These are phyloP conservation scores for Drosophila niveifrons DNA, from an alignment of 2,888 invertebrate genomes.

Conservation along the genomic window DNA sequence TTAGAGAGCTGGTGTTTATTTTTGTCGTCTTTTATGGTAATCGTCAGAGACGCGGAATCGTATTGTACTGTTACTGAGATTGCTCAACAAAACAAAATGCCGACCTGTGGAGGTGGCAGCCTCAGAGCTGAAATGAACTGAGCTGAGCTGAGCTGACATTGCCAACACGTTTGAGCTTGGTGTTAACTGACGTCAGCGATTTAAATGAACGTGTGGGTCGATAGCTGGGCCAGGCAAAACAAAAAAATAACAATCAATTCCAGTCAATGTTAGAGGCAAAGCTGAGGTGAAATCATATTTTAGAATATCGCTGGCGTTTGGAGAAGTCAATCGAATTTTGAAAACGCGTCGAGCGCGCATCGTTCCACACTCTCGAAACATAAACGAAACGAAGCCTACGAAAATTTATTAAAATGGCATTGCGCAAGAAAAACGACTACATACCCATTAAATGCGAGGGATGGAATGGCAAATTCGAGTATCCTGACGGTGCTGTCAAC, in stretches of 20 bases:
- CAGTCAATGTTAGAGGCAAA: constrained; percentile 57
- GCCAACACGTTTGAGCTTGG: constrained; percentile 46
- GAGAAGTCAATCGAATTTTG: constrained; percentile 64
- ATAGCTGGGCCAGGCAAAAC: constrained; percentile 42
- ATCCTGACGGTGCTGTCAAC: constrained; percentile 79
- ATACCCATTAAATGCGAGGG: constrained; percentile 85
- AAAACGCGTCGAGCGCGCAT: constrained; percentile 50
- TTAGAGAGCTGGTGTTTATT: constrained; percentile 42
- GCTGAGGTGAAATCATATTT: constrained; percentile 75
- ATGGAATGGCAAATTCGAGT: constrained; percentile 85
- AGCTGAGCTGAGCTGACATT: constrained; percentile 19
- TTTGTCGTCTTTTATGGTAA: constrained; percentile 64
- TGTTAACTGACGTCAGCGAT: constrained; percentile 52
- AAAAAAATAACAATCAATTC: constrained; percentile 50
- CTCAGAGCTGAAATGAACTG: constrained; percentile 19
- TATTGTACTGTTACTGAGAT: constrained; percentile 44
- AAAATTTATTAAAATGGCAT: constrained; percentile 68
- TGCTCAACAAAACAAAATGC: constrained; percentile 29
- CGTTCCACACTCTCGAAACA: constrained; percentile 20
- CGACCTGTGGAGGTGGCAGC: constrained; percentile 63
- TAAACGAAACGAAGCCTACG: background rate
- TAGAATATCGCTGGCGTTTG: constrained; percentile 59
- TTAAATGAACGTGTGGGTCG: constrained; percentile 29
- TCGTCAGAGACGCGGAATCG: constrained; percentile 58
- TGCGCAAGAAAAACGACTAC: constrained; percentile 82